Evolutionary conservation across 2,113 vertebrate genomes (phyloP).

Genomic region (Clinocottus analis): DNA sequence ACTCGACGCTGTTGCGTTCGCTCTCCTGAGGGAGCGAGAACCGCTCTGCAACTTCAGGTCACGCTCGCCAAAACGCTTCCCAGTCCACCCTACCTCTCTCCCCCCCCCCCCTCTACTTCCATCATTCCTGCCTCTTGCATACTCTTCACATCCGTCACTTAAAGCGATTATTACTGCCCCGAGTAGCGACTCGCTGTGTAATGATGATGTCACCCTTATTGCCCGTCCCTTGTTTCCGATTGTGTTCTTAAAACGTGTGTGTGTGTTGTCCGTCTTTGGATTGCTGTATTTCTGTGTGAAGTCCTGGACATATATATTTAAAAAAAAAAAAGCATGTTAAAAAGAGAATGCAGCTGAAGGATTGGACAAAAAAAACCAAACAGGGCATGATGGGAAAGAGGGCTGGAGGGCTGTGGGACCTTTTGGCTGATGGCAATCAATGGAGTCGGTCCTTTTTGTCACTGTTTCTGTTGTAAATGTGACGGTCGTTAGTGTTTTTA

Average conservation of each 20-base stretch:
- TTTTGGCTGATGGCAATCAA: conserved; percentile 67
- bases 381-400: conserved; percentile 34
- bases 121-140: conserved; percentile 45
- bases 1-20: conserved; percentile 75
- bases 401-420: conserved; percentile 58
- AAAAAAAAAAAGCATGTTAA: conserved; percentile 65
- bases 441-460: conserved; percentile 62
- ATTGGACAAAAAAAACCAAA: conserved; percentile 12
- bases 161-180: conserved; percentile 38
- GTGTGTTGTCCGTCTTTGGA: conserved; percentile 66
- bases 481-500: conserved; percentile 71
- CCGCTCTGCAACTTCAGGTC: conserved; percentile 82
- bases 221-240: conserved; percentile 65
- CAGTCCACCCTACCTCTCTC: conserved; percentile 19
- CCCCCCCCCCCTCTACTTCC: conserved; percentile 21
- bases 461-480: conserved; percentile 70
- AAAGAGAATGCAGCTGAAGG: conserved; percentile 43
- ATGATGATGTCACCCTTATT: conserved; percentile 61
- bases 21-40: conserved; percentile 58
- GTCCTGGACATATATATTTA: conserved; percentile 65
- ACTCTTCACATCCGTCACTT: background rate
- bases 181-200: conserved; percentile 37
- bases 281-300: conserved; percentile 75
- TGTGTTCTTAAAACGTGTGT: conserved; percentile 63
- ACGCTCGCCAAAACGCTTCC: conserved; percentile 46